phyloP scores from a whole-genome alignment of 2,888 invertebrate genomes.

The Pocota personata region DNA sequence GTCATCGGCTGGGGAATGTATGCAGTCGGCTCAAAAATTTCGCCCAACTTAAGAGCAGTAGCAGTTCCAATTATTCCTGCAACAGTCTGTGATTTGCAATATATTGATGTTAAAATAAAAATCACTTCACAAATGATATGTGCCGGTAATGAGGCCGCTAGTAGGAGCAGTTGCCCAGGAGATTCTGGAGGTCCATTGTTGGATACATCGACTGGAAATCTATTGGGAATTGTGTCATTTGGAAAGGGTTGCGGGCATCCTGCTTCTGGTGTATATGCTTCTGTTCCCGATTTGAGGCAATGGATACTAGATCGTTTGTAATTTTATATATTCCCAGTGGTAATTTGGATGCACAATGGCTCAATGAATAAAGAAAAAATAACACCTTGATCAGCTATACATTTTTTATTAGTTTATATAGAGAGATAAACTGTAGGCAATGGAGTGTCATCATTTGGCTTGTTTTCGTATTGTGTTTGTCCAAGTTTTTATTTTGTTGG shows the following conservation, averaged over 20 bases:
- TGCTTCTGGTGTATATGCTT: slow-evolving; percentile 6
- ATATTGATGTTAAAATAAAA: neutral
- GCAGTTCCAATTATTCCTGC: neutral
- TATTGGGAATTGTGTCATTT: slow-evolving; percentile 35
- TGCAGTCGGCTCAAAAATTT: neutral
- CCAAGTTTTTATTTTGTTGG: too few species aligned
- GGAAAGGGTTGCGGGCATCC: slow-evolving; percentile 14
- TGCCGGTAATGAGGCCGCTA: neutral
- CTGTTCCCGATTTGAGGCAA: neutral
- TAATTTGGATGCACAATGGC: too few species aligned
- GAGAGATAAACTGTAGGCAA: too few species aligned
- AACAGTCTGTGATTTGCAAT: neutral
- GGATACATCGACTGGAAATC: neutral
- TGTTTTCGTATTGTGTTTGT: too few species aligned
- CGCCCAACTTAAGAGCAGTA: neutral
- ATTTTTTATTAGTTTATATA: too few species aligned
- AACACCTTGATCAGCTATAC: too few species aligned
- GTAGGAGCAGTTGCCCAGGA: slow-evolving; percentile 13
- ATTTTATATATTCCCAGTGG: too few species aligned
- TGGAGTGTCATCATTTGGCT: too few species aligned
- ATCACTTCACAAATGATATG: slow-evolving; percentile 5
- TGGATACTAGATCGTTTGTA: neutral
- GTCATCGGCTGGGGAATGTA: slow-evolving; percentile 28
- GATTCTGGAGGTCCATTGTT: slow-evolving; percentile 41
- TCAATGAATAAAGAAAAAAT: too few species aligned